Percentiles rank a stretch among this genome's conserved stretches.
phyloP scores from a whole-genome alignment of 2,797 vertebrate species.

The Tolypeutes matacus region DNA sequence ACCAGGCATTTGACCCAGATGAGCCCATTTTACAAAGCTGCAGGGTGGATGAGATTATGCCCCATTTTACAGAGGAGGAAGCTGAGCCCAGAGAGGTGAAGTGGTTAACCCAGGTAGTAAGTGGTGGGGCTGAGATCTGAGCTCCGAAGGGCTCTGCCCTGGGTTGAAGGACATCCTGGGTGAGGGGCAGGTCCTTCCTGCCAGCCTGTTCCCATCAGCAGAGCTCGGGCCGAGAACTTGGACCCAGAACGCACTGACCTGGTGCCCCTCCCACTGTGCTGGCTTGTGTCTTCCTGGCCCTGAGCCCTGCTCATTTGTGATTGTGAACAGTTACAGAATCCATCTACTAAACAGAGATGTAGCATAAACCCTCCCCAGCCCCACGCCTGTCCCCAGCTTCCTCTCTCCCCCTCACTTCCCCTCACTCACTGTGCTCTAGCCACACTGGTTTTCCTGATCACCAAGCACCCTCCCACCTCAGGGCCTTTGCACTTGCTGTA shows the following conservation, averaged over 20 bases:
- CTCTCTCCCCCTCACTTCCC: neutral
- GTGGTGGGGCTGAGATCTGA: neutral
- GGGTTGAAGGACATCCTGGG: neutral
- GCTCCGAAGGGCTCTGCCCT: neutral
- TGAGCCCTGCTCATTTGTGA: neutral
- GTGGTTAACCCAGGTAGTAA: neutral
- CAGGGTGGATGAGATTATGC: neutral
- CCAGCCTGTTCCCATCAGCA: neutral
- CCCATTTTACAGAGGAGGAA: constrained; percentile 20
- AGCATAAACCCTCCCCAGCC: neutral
- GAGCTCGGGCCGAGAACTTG: neutral
- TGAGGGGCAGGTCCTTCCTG: neutral
- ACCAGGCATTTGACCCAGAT: neutral
- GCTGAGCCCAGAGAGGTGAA: neutral
- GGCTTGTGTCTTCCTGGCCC: neutral
- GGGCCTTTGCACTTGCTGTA: neutral
- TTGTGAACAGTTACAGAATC: neutral
- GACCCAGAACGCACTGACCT: neutral
- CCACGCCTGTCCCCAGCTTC: neutral
- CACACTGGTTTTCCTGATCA: neutral
- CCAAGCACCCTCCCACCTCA: neutral
- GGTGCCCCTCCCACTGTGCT: neutral
- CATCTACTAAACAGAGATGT: neutral
- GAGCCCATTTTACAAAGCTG: neutral
- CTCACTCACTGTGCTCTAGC: neutral